A percentile compares a stretch with the other conserved stretches of the same genome.
These are phyloP conservation scores for Sandelia bainsii DNA, from an alignment of 2,797 vertebrate species.

Conservation along the genomic window DNA sequence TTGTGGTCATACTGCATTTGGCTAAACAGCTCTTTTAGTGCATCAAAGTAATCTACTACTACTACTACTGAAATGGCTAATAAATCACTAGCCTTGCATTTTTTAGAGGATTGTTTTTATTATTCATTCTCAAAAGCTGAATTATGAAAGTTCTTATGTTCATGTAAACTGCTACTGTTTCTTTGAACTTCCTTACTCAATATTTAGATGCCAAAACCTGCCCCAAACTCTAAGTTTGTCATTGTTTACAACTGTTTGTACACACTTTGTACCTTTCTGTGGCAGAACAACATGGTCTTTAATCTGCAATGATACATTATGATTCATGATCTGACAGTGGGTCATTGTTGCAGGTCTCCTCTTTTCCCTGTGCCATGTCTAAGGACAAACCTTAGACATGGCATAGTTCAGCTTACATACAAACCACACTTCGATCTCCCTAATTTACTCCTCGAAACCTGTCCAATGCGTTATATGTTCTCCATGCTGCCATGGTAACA, in stretches of 20 bases:
- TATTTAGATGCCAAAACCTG: not conserved
- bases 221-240: not conserved
- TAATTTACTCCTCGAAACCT: conserved; percentile 39
- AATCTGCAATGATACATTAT: not conserved
- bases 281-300: not conserved
- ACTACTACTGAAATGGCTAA: too few relatives aligned
- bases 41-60: not conserved
- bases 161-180: not conserved
- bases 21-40: not conserved
- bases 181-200: not conserved
- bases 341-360: conserved; percentile 8
- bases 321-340: conserved; percentile 7
- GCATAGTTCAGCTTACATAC: conserved; percentile 20
- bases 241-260: not conserved
- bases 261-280: not conserved
- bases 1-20: too few relatives aligned
- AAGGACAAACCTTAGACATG: not conserved
- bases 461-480: conserved; percentile 33
- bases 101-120: not conserved
- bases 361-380: conserved; percentile 8
- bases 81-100: not conserved
- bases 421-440: conserved; percentile 5
- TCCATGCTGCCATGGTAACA: conserved; percentile 51
- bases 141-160: not conserved
- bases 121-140: not conserved